phyloP scores from a whole-genome alignment of 2,797 vertebrate genomes.

The Furcifer pardalis region DNA sequence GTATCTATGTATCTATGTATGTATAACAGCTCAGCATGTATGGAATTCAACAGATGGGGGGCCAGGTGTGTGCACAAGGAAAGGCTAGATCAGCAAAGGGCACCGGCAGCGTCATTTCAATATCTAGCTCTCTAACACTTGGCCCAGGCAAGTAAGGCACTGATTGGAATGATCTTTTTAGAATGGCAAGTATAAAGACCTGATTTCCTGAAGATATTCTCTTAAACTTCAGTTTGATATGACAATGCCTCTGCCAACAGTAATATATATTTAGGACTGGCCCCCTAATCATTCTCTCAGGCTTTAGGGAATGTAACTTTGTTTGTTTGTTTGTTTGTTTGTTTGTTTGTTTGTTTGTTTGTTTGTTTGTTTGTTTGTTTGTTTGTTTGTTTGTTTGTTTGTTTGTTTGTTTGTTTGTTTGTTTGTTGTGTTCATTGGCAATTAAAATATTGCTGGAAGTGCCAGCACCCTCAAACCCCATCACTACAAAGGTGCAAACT shows the following conservation, averaged over 20 bases:
- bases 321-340: too few relatives aligned
- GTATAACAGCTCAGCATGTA: too few relatives aligned
- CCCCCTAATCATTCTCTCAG: slow-evolving; percentile 45
- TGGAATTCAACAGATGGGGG: slow-evolving; percentile 47
- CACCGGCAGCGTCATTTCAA: slow-evolving; percentile 45
- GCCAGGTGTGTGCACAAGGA: slow-evolving; percentile 58
- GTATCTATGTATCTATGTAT: too few relatives aligned
- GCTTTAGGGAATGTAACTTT: slow-evolving; percentile 28
- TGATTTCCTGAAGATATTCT: slow-evolving; percentile 44
- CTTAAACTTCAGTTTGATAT: slow-evolving; percentile 43
- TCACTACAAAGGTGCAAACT: slow-evolving; percentile 27
- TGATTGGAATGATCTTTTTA: slow-evolving; percentile 48
- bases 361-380: neutral
- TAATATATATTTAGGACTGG: slow-evolving; percentile 33
- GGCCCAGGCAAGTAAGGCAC: slow-evolving; percentile 50
- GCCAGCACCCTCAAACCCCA: slow-evolving; percentile 12
- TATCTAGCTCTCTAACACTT: slow-evolving; percentile 59
- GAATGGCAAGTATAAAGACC: slow-evolving; percentile 51
- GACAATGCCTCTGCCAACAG: slow-evolving; percentile 31
- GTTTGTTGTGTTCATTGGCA: slow-evolving; percentile 47
- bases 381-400: slow-evolving; percentile 34
- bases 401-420: too few relatives aligned
- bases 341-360: too few relatives aligned
- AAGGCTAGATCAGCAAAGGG: slow-evolving; percentile 40
- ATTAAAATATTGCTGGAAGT: slow-evolving; percentile 33